Evolutionary conservation across 2,797 vertebrate species (phyloP), one percentile per base, ranked within the genome.

Genomic region (Epinephelus coioides): DNA sequence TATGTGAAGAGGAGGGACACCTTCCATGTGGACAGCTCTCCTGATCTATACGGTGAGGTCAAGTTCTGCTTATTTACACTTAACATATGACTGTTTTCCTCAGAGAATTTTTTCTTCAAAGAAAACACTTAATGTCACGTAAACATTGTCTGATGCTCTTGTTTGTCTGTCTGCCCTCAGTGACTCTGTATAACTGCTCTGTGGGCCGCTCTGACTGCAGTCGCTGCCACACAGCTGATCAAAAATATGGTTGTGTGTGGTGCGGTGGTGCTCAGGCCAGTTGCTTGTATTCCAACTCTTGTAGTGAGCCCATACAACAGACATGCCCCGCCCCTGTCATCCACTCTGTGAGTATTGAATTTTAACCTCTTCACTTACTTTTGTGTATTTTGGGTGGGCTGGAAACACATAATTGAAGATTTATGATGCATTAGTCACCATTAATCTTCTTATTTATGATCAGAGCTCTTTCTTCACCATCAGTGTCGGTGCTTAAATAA

Each of bases 131-230:
- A 21, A 17, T 27, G 40, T 23, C 11, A 4, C 2, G 5, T 21
- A 6, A 25, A 19, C 61, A 4, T 2, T 15, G 34, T 38, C 15
- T 49, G 68, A 62, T 47, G 19, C 44, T 17, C 44, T 46, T 17
- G 56, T 56, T 7, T 67, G 0, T 15, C 50, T 50, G 19, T 15
- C 1, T 62, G 27, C 23, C 50, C 44, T 47, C 86, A 99, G 98
- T 99, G 92, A 97, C 97, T 2, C 93, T 99, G 73, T 99, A 98
- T 83, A 97, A 99, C 94, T 99, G 98, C 89, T 97, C 97, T 0
- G 97, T 98, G 94, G 97, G 97, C 30, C 97, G 96, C 0, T 94
- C 92, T 0, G 98, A 99, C 91, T 99, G 98, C 76, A 99, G 98
- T 91, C 98, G 94, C 85, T 99, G 98, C 91, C 97, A 97, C 51